Evolutionary conservation across 2,797 vertebrate genomes (phyloP).

Genomic region (Odontamblyopus rebecca): DNA sequence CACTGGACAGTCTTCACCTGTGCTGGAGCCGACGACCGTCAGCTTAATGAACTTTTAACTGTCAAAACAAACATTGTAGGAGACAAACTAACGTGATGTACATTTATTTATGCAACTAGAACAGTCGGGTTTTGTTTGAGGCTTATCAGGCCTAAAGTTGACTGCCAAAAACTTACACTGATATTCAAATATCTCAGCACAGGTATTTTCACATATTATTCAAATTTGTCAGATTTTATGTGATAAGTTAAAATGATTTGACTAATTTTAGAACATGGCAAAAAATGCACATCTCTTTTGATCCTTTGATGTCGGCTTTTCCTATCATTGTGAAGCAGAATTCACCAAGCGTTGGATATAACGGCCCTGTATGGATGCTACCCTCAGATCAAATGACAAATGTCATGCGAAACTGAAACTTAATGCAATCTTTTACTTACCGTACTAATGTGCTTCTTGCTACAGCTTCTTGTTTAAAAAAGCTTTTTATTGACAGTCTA

Average conservation of each 20-base stretch:
- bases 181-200: conserved; percentile 24
- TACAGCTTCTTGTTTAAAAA: background rate
- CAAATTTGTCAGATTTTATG: background rate
- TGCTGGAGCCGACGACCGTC: background rate
- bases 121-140: background rate
- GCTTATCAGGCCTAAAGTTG: too few species aligned
- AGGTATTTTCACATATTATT: conserved; percentile 12
- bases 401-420: too few species aligned
- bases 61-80: background rate
- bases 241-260: too few species aligned
- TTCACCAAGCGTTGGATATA: too few species aligned
- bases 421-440: background rate
- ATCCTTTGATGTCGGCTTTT: too few species aligned
- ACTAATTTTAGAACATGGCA: too few species aligned
- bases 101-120: background rate
- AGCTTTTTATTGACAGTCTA: too few species aligned
- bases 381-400: too few species aligned
- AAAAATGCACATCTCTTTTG: too few species aligned
- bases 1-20: background rate
- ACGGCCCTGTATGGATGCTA: too few species aligned
- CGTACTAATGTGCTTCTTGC: background rate
- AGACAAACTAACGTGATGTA: too few species aligned
- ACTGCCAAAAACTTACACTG: conserved; percentile 19
- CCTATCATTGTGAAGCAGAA: too few species aligned
- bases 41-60: background rate